phyloP scores from a whole-genome alignment of 2,113 vertebrate species.

The Daboia siamensis region DNA sequence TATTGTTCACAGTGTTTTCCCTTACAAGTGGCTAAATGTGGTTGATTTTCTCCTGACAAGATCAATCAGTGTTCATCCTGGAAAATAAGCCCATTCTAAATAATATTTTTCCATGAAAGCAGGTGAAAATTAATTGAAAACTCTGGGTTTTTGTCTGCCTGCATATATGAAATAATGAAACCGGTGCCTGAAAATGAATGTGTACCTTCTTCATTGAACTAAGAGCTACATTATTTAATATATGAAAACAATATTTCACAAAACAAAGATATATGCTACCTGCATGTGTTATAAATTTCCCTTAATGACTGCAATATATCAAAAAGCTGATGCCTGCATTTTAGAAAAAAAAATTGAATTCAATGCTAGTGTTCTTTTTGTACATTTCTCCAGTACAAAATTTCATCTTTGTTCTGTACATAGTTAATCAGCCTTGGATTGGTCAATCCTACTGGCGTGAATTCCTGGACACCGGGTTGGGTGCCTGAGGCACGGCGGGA shows the following conservation, averaged over 20 bases:
- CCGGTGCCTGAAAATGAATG: conserved; percentile 22
- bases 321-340: conserved; percentile 20
- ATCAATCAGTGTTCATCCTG: conserved; percentile 55
- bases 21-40: conserved; percentile 55
- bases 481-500: no score
- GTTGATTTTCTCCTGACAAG: conserved; percentile 61
- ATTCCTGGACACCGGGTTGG: no score
- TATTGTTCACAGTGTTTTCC: conserved; percentile 45
- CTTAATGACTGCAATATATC: conserved; percentile 14
- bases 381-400: background rate
- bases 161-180: conserved; percentile 21
- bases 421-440: no score
- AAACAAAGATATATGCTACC: background rate
- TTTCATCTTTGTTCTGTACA: no score
- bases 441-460: no score
- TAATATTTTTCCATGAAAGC: conserved; percentile 48
- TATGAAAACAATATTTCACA: conserved; percentile 20
- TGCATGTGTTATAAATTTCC: conserved; percentile 29
- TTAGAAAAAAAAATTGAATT: conserved; percentile 27
- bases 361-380: background rate
- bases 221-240: conserved; percentile 30
- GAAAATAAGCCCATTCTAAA: conserved; percentile 42
- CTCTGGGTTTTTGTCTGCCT: conserved; percentile 7
- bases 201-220: background rate
- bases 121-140: conserved; percentile 50